Evolutionary conservation across 2,888 invertebrate species (phyloP).

Genomic region (Kryphioiulus occultus): DNA sequence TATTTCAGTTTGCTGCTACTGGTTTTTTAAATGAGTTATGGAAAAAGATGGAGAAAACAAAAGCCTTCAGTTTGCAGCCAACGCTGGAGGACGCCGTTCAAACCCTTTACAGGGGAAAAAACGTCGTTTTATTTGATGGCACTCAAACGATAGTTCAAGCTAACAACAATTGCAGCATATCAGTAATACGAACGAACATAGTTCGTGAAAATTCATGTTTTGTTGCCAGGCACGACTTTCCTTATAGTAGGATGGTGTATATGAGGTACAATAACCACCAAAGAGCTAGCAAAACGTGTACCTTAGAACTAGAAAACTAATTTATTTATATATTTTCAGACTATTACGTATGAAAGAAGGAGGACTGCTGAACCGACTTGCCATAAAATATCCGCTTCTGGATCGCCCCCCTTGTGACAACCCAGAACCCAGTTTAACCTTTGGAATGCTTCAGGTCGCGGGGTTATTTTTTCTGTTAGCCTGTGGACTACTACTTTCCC

Average conservation of each 20-base stretch:
- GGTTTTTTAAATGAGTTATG: not conserved
- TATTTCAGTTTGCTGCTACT: not conserved
- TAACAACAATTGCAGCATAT: conserved; percentile 11
- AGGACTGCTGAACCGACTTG: not conserved
- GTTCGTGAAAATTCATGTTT: not conserved
- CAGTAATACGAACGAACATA: not conserved
- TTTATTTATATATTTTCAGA: not conserved
- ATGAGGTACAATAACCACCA: not conserved
- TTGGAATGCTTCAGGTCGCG: conserved; percentile 19
- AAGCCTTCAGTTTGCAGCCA: not conserved
- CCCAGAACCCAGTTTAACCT: not conserved
- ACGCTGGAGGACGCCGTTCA: not conserved
- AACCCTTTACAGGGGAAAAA: not conserved
- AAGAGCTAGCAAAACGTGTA: not conserved
- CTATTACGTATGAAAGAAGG: not conserved
- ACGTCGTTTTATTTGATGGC: not conserved
- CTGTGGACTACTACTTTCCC: not conserved
- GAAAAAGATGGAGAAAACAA: not conserved
- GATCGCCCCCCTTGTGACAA: not conserved
- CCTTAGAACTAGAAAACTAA: not conserved
- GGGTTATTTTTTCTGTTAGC: not conserved
- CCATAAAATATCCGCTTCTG: not conserved
- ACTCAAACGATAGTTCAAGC: not conserved
- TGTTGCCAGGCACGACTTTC: not conserved
- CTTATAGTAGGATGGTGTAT: not conserved